Base-by-base conservation (phyloP, 1,140 invertebrate species). In the Neuroterus valhalla region DNA sequence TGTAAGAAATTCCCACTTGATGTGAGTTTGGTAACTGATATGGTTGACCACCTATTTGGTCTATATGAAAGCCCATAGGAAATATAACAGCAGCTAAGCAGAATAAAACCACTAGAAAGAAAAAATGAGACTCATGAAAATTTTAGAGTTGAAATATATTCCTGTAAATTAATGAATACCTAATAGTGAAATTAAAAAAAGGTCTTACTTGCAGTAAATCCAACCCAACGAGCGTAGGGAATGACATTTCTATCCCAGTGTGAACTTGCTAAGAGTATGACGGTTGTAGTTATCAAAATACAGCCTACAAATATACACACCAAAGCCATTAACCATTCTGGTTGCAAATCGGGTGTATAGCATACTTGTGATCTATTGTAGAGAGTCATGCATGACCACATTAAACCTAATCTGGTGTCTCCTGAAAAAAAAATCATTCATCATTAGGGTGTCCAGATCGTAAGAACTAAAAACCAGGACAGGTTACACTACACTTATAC, bases 1-100 rank as follows among this genome's bases (percentile, higher is more conserved):
- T 98, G 86, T 99, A 98, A 1, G 97, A 98, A 73, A 98, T 96
- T 81, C 97, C 97, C 81, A 98, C 97, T 93, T 98, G 96, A 88
- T 97, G 96, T 77, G 96, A 98, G 88, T 97, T 98, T 2, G 97
- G 98, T 42, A 99, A 90, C 83, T 98, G 97, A 87, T 98, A 99
- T 1, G 97, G 95, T 87, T 98, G 96, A 2, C 97, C 97, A 68
- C 97, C 97, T 81, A 99, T 98, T 88, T 98, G 96, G 88, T 98
- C 95, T 31, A 98, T 95, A 89, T 98, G 94, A 85, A 99, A 99
- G 26, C 97, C 97, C 92, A 98, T 95, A 15, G 97, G 97, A 87
- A 99, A 98, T 84, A 98, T 97, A 1, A 99, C 97, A 70, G 97
- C 97, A 73, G 97, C 97, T 72, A 98, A 88, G 84, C 97, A 98